Evolutionary conservation across 2,113 vertebrate genomes (phyloP).

Genomic region (Grammomys surdaster): DNA sequence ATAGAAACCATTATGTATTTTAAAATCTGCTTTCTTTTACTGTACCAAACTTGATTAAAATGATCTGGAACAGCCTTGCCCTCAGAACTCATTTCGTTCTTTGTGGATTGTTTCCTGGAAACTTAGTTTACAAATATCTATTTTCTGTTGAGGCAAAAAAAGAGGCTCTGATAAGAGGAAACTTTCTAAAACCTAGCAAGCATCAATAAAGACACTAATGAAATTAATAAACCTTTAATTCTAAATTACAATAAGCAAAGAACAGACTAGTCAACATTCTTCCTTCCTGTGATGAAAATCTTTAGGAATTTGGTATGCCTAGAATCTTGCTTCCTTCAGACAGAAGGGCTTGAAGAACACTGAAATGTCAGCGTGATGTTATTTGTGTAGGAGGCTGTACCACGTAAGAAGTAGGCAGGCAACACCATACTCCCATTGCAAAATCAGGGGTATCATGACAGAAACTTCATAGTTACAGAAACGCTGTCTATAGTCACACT

Average conservation of each 20-base stretch:
- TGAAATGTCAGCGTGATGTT: not conserved
- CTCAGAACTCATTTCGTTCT: not conserved
- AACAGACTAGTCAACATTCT: not conserved
- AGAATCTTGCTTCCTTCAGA: not conserved
- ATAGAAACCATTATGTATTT: not conserved
- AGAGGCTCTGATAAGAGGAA: not conserved
- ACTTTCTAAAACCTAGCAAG: not conserved
- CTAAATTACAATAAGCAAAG: not conserved
- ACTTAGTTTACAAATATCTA: not conserved
- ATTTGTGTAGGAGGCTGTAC: not conserved
- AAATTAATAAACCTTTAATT: not conserved
- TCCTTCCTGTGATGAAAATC: not conserved
- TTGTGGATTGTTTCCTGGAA: not conserved
- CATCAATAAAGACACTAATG: not conserved
- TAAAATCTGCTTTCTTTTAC: not conserved
- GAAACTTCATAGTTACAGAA: not conserved
- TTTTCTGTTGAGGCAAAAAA: not conserved
- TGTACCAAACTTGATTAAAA: not conserved
- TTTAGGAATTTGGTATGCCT: not conserved
- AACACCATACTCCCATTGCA: not conserved
- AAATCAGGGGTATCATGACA: not conserved
- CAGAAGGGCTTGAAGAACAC: not conserved
- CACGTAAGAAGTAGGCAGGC: accelerated
- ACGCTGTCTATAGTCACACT: not conserved
- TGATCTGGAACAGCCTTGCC: not conserved